Evolutionary conservation across 2,113 vertebrate species (phyloP), one percentile per base, ranked within the genome.

Genomic region (Cynoglossus semilaevis): DNA sequence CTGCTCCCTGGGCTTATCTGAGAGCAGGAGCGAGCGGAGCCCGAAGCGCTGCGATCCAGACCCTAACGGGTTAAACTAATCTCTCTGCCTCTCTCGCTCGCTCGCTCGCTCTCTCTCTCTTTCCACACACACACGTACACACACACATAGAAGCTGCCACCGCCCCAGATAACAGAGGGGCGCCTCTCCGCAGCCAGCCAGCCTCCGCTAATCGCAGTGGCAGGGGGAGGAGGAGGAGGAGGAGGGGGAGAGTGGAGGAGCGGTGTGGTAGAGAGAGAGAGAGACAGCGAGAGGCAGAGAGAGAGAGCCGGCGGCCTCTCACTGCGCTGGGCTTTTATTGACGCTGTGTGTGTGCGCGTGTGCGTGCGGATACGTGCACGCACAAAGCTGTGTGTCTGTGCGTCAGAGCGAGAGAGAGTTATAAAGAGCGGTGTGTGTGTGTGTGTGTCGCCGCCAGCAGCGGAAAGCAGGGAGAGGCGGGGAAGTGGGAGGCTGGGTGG

Each of bases 111-210:
- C 65, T 41, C 57, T n/a, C 43, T 8, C 41, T n/a, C 15, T 50
- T 22, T 67, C 4, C 63, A 14, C 70, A 17, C 59, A 34, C 68
- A 16, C 72, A 41, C 13, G 1, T 19, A 43, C 62, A 37, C 19
- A 42, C 67, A 51, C 77, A 78, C 81, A 83, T 80, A 79, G 80
- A 85, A 76, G 59, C 87, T 80, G 85, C 85, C 87, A 85, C 87
- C 87, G 85, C 85, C 87, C 87, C 83, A 88, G 87, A 88, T 87
- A 88, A 88, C 82, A 83, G 86, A 87, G 86, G 86, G 85, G 86
- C 83, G 86, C 82, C 82, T 83, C 84, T 87, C 84, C 76, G 84
- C 75, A 85, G 83, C 87, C 83, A 83, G 87, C 80, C 84, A 81
- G 84, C 80, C 83, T 84, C 84, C 77, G 85, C 84, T 83, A 88